Evolutionary conservation across 2,888 invertebrate genomes (phyloP).

Genomic region (Lithophane semibrunnea): DNA sequence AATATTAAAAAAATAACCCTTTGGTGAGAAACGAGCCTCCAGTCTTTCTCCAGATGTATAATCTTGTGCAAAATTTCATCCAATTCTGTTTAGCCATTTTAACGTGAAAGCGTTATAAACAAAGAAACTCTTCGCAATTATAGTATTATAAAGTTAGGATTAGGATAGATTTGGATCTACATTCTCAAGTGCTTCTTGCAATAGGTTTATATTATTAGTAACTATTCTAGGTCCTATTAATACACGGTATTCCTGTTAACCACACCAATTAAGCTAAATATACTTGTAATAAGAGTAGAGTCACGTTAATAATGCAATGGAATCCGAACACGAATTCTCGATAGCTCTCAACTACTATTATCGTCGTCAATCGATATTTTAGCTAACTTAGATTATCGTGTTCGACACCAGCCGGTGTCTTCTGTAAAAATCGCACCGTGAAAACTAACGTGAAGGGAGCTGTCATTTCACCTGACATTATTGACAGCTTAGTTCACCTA

Average conservation of each 20-base stretch:
- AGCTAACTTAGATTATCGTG: neutral
- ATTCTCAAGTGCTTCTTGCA: neutral
- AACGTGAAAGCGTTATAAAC: too few species aligned
- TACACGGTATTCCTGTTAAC: neutral
- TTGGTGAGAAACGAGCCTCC: too few species aligned
- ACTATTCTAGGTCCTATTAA: neutral
- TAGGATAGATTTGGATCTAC: neutral
- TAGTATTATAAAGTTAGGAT: too few species aligned
- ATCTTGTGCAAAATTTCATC: too few species aligned
- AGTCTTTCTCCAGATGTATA: too few species aligned
- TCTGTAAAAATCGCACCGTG: neutral
- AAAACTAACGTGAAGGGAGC: neutral
- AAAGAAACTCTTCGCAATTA: too few species aligned
- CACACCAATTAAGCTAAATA: constrained; percentile 14
- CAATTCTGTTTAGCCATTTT: too few species aligned
- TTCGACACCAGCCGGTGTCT: neutral
- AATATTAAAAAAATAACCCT: too few species aligned
- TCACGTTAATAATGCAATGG: neutral
- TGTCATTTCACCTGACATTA: neutral
- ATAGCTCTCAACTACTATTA: neutral
- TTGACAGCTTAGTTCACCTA: neutral
- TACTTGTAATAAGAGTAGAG: neutral
- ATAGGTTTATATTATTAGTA: neutral
- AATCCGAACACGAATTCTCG: neutral
- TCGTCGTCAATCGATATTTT: neutral